Percentiles rank a stretch among this genome's conserved stretches.
phyloP scores from a whole-genome alignment of 2,888 invertebrate genomes.

The Agrotis puta region DNA sequence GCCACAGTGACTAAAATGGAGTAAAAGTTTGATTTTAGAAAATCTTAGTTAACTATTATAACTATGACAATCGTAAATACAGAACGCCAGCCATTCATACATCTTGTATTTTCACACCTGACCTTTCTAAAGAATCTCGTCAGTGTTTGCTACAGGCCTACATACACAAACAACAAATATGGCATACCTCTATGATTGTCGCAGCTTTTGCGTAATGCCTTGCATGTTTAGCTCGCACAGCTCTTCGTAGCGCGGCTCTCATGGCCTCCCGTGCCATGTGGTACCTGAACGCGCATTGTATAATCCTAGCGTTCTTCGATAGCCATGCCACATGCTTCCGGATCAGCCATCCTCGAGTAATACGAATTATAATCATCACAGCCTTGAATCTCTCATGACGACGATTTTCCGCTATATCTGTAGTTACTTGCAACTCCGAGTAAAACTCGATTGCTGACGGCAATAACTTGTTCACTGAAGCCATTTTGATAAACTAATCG shows the following conservation, averaged over 20 bases:
- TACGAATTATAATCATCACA: slow-evolving; percentile 78
- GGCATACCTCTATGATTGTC: slow-evolving; percentile 81
- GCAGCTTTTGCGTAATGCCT: slow-evolving; percentile 81
- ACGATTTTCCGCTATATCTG: slow-evolving; percentile 75
- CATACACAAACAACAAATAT: not conserved
- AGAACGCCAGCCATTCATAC: too few species aligned
- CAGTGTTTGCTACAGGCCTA: too few species aligned
- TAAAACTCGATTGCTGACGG: slow-evolving; percentile 77
- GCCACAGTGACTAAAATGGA: slow-evolving; percentile 79
- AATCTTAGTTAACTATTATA: not conserved
- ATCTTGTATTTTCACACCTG: too few species aligned
- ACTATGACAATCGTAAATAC: too few species aligned
- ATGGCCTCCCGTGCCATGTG: slow-evolving; percentile 79
- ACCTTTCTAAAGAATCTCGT: too few species aligned
- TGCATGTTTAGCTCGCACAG: slow-evolving; percentile 80
- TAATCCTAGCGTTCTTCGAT: slow-evolving; percentile 79
- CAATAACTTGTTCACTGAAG: slow-evolving; percentile 77
- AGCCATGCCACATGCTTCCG: slow-evolving; percentile 83
- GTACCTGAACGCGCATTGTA: slow-evolving; percentile 84
- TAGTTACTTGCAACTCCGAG: slow-evolving; percentile 75
- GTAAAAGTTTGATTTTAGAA: not conserved
- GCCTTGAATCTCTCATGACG: slow-evolving; percentile 78
- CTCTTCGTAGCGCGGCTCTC: slow-evolving; percentile 78
- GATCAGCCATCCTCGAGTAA: slow-evolving; percentile 81
- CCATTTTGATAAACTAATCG: slow-evolving; percentile 71